Conservation (phyloP, 2,797 vertebrate species). For the Takifugu rubripes region DNA sequence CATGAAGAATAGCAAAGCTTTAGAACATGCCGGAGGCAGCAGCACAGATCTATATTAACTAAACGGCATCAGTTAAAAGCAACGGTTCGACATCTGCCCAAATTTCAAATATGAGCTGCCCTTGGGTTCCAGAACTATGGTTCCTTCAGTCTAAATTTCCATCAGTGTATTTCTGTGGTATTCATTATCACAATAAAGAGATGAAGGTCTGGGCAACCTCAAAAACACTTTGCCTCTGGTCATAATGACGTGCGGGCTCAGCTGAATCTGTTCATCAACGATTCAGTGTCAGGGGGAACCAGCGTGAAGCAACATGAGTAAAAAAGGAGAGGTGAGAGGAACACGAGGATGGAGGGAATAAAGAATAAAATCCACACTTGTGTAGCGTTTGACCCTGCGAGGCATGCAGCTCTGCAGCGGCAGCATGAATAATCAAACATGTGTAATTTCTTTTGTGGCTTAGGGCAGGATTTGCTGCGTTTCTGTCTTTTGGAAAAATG, state of each 20-base stretch:
- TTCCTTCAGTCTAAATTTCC: too few species aligned
- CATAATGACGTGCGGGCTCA: not conserved
- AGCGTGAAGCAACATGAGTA: not conserved
- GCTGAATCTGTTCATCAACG: not conserved
- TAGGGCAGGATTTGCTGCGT: slow-evolving; percentile 20
- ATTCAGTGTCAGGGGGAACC: not conserved
- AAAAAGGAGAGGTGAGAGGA: slow-evolving; percentile 7
- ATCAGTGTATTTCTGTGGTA: too few species aligned
- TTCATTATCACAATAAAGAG: too few species aligned
- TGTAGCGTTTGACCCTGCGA: slow-evolving; percentile 31
- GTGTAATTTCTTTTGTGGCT: slow-evolving; percentile 22
- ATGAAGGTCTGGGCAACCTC: too few species aligned
- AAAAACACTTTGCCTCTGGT: not conserved
- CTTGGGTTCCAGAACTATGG: too few species aligned
- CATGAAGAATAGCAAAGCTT: too few species aligned
- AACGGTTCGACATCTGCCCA: too few species aligned
- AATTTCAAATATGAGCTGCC: too few species aligned
- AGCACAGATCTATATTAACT: too few species aligned
- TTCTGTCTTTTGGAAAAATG: slow-evolving; percentile 12
- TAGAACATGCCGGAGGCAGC: too few species aligned
- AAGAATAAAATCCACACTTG: slow-evolving; percentile 16
- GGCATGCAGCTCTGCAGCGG: slow-evolving; percentile 14
- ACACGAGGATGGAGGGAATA: slow-evolving; percentile 4
- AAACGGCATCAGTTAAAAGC: too few species aligned
- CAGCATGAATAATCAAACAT: slow-evolving; percentile 42